A percentile compares a stretch with the other conserved stretches of the same genome.
Conservation (phyloP, 1,140 invertebrate genomes). For the Popillia japonica region DNA sequence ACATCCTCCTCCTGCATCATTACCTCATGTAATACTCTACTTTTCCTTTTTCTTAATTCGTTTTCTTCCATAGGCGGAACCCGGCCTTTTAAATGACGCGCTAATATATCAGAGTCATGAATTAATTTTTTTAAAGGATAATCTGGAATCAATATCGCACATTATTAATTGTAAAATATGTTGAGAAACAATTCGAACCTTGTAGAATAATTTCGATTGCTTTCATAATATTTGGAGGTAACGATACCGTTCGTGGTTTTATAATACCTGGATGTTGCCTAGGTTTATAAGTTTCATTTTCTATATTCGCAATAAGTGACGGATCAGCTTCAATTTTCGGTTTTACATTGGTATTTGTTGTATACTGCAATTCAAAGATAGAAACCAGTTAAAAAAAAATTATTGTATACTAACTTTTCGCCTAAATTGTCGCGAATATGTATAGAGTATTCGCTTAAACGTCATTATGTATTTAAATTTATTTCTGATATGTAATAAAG, state of each 20-base stretch:
- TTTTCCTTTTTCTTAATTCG: constrained; percentile 61
- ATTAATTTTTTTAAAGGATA: constrained; percentile 64
- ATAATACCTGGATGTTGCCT: constrained; percentile 74
- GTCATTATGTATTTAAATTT: not conserved
- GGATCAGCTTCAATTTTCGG: constrained; percentile 62
- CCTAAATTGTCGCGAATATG: not conserved
- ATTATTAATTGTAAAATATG: not conserved
- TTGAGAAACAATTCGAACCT: constrained; percentile 51
- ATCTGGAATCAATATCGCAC: constrained; percentile 57
- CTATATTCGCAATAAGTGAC: constrained; percentile 63
- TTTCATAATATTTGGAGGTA: constrained; percentile 69
- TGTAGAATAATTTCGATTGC: constrained; percentile 65
- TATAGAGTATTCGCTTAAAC: not conserved
- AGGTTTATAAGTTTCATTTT: constrained; percentile 68
- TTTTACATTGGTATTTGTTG: constrained; percentile 41
- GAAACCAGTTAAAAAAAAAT: not conserved
- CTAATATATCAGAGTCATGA: constrained; percentile 65
- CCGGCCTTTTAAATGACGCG: constrained; percentile 67
- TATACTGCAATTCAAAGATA: not conserved
- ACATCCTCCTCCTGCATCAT: constrained; percentile 61
- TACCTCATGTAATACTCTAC: constrained; percentile 59
- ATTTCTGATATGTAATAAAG: too few species aligned
- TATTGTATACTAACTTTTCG: constrained; percentile 19
- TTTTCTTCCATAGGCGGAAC: constrained; percentile 69
- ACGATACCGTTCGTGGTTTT: constrained; percentile 59